Evolutionary conservation across 2,888 invertebrate species (phyloP), one percentile per base, ranked within the genome.

Genomic region (Troides oblongomaculatus): DNA sequence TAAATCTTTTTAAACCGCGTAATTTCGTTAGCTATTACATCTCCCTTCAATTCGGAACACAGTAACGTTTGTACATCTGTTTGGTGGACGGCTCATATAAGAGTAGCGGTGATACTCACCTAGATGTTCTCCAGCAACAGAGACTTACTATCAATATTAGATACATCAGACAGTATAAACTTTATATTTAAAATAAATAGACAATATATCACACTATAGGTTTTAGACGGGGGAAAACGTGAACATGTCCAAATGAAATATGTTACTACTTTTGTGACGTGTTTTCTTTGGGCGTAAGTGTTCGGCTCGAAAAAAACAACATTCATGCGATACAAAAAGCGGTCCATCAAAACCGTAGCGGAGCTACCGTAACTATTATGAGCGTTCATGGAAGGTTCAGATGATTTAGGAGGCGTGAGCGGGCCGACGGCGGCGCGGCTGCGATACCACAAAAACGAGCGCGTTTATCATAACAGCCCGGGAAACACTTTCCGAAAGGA

Each of bases 381-480:
- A 70, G 68, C 36, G 66, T 60, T 63, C 70, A 70, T 61, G 50
- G 36, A 58, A 56, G 64, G 70, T 71, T 71, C 67, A 67, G 57
- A 67, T 68, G 70, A 71, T 71, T 64, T 71, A 71, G 62, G 64
- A 25, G 56, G 50, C 64, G 61, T 62, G 65, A 62, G 62, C 23
- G 58, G 57, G 61, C n/a, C 60, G 59, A 50, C 50, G 12, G 7
- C 12, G 56, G 62, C 36, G 21, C 57, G 56, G 36, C 18, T 67
- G 56, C 62, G 61, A 56, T 62, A 62, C 25, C 58, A 62, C 62
- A 70, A 70, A 70, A 65, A 69, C 64, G 61, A 65, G 57, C 21
- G 25, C 61, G 57, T 69, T 43, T 61, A 62, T 69, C 65, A 69
- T 65, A 53, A 25, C 60, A 39, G 23, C 25, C 21, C 43, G 39